Percentiles rank a stretch among this genome's conserved stretches.
These are phyloP conservation scores for Meteorus colon DNA, from an alignment of 2,888 invertebrate genomes.

Conservation along the genomic window DNA sequence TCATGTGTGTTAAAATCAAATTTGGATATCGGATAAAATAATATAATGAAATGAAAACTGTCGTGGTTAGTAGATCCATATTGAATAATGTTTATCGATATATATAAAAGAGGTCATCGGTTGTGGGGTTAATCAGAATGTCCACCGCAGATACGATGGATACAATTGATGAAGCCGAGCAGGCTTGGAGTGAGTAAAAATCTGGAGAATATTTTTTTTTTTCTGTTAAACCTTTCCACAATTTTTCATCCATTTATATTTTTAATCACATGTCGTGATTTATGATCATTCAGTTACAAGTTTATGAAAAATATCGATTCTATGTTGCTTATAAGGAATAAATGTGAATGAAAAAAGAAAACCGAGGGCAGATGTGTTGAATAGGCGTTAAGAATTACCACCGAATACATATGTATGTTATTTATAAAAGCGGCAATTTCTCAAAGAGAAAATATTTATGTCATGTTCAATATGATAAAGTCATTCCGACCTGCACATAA, in stretches of 20 bases:
- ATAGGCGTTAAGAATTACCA: background rate
- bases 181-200: slow-evolving; percentile 79
- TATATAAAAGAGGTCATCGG: slow-evolving; percentile 51
- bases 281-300: too few species aligned
- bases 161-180: slow-evolving; percentile 80
- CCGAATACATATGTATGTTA: background rate
- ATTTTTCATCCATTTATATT: too few species aligned
- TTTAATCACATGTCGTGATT: too few species aligned
- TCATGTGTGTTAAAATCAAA: background rate
- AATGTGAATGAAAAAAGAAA: background rate
- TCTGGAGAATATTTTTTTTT: background rate
- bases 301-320: too few species aligned
- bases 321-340: too few species aligned
- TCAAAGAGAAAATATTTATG: slow-evolving; percentile 20
- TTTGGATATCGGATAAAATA: background rate
- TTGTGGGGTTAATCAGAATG: slow-evolving; percentile 64
- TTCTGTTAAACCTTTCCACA: too few species aligned
- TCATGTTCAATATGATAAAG: slow-evolving; percentile 12
- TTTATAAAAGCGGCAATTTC: slow-evolving; percentile 6
- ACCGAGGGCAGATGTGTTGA: background rate
- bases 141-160: slow-evolving; percentile 75
- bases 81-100: slow-evolving; percentile 35
- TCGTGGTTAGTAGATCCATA: slow-evolving; percentile 9
- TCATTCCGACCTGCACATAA: slow-evolving; percentile 23
- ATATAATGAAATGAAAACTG: slow-evolving; percentile 3